These are phyloP conservation scores for Numenius arquata DNA, from an alignment of 2,113 vertebrate genomes.

Conservation along the genomic window DNA sequence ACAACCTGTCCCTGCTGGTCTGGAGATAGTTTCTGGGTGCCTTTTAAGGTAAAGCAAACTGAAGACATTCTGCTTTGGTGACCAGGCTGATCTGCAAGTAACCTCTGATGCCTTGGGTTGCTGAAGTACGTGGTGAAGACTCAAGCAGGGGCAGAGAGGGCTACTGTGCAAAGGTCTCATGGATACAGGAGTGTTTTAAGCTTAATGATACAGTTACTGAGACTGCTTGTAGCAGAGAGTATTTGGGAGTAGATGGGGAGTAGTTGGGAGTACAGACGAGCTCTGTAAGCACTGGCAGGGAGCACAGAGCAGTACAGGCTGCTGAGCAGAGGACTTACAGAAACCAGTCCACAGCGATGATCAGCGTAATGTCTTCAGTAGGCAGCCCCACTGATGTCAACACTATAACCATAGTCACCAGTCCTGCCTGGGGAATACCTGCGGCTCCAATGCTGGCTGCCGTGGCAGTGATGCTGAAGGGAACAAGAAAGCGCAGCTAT, in stretches of 20 bases:
- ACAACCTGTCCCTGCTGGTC: neutral
- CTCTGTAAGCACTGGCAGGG: neutral
- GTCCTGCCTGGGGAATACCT: conserved; percentile 94
- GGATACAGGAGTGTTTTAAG: neutral
- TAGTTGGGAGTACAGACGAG: fast-evolving
- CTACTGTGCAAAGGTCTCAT: neutral
- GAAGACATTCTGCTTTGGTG: neutral
- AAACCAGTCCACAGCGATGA: conserved; percentile 98
- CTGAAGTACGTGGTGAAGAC: neutral
- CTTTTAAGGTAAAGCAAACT: neutral
- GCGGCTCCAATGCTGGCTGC: conserved; percentile 97
- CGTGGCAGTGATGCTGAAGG: conserved; percentile 90
- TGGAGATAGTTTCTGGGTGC: neutral
- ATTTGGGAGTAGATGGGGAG: too few relatives aligned
- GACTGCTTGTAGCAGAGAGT: neutral
- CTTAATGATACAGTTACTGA: neutral
- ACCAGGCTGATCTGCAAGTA: neutral
- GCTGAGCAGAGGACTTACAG: conserved; percentile 82
- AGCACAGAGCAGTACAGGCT: neutral
- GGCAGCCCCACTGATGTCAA: conserved; percentile 96
- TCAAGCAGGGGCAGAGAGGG: neutral
- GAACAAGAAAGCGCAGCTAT: conserved; percentile 20
- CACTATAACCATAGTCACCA: conserved; percentile 98
- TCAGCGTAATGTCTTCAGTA: conserved; percentile 94
- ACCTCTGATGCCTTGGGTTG: neutral